These are phyloP conservation scores for Tromatobia lineatoria DNA, from an alignment of 2,888 invertebrate species.

Conservation along the genomic window DNA sequence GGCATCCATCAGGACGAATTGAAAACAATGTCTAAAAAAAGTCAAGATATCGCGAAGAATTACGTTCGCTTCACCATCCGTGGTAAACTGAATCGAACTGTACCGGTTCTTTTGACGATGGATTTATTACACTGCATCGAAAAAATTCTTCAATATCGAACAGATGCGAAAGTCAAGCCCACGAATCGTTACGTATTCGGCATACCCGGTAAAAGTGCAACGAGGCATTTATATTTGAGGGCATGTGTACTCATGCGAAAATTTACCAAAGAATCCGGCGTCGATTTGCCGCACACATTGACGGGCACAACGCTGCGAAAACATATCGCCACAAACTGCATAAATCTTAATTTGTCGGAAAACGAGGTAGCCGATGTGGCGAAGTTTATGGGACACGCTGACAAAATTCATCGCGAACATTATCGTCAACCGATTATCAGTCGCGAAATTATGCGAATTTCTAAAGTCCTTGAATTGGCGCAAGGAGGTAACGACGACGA, in stretches of 20 bases:
- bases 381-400: conserved; percentile 68
- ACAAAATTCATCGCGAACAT: conserved; percentile 41
- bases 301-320: conserved; percentile 67
- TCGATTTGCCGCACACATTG: conserved; percentile 61
- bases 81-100: conserved; percentile 64
- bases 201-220: conserved; percentile 32
- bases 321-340: conserved; percentile 66
- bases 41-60: conserved; percentile 43
- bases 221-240: conserved; percentile 34
- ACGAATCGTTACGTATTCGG: conserved; percentile 68
- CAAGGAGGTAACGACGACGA: conserved; percentile 42
- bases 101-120: conserved; percentile 62
- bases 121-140: conserved; percentile 47
- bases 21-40: conserved; percentile 46
- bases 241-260: conserved; percentile 57
- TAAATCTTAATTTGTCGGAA: conserved; percentile 63
- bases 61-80: too few species aligned
- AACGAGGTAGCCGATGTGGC: conserved; percentile 59
- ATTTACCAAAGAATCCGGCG: conserved; percentile 53
- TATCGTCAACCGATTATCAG: conserved; percentile 67
- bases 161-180: conserved; percentile 39
- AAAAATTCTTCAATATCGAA: conserved; percentile 49
- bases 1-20: conserved; percentile 25
- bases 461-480: conserved; percentile 69
- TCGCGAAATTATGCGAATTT: conserved; percentile 71